phyloP scores from a whole-genome alignment of 2,113 vertebrate genomes.

The Pantherophis guttatus region DNA sequence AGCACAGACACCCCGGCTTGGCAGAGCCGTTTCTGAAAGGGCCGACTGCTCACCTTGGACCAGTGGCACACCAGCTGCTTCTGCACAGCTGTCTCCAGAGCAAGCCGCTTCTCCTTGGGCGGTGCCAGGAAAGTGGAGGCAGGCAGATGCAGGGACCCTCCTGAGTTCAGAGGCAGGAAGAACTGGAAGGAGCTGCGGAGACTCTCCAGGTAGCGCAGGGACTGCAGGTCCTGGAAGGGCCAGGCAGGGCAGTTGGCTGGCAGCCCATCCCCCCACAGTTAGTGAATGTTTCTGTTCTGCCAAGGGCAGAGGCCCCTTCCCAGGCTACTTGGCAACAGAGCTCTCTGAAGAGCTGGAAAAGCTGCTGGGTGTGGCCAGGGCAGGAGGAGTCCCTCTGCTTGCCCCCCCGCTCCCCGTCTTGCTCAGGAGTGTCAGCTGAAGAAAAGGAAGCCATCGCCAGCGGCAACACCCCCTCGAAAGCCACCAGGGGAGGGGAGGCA shows the following conservation, averaged over 20 bases:
- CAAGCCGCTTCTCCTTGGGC: constrained; percentile 81
- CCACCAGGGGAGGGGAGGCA: neutral
- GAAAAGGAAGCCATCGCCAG: neutral
- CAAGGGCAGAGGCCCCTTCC: too few relatives aligned
- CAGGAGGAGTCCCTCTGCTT: neutral
- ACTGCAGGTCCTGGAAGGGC: constrained; percentile 76
- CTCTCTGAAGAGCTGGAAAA: neutral
- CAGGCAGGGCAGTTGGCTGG: neutral
- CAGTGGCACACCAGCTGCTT: constrained; percentile 92
- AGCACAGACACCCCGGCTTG: too few relatives aligned
- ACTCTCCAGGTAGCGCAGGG: constrained; percentile 77
- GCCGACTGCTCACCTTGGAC: constrained; percentile 82
- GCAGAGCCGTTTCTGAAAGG: neutral
- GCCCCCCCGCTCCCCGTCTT: neutral
- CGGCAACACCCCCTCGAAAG: neutral
- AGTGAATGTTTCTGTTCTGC: neutral
- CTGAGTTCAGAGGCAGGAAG: constrained; percentile 85
- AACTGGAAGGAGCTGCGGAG: constrained; percentile 87
- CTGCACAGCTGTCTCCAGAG: constrained; percentile 84
- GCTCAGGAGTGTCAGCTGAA: neutral
- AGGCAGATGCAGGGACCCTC: constrained; percentile 84
- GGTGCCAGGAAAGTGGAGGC: constrained; percentile 85
- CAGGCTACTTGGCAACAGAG: neutral
- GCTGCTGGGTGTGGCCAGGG: neutral
- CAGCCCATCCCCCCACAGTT: neutral